Conservation (phyloP, 2,888 invertebrate species). For the Drosophila stalkeri region DNA sequence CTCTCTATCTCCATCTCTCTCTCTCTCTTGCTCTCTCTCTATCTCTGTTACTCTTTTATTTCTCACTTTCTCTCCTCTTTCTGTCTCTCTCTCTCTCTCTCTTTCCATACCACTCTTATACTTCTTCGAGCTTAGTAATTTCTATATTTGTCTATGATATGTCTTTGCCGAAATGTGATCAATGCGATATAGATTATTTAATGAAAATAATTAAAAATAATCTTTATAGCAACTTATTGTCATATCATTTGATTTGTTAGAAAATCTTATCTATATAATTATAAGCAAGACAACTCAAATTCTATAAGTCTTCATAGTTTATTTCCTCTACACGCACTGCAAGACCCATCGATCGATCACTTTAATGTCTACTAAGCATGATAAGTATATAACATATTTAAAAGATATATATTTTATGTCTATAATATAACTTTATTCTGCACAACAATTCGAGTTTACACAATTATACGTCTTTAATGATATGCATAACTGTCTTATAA, state of each 20-base stretch:
- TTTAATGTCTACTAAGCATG: not conserved
- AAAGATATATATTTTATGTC: not conserved
- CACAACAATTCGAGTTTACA: not conserved
- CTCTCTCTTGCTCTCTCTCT: no score
- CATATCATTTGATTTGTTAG: not conserved
- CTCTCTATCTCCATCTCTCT: no score
- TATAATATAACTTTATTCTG: not conserved
- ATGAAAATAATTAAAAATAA: constrained; percentile 7
- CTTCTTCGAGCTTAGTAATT: not conserved
- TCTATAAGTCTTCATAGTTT: not conserved
- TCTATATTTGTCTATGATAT: not conserved
- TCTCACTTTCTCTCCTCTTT: no score
- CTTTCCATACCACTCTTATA: not conserved
- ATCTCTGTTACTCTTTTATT: no score
- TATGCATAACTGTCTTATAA: constrained; percentile 1
- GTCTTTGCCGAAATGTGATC: not conserved
- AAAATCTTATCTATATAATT: no score
- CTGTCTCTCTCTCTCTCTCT: no score
- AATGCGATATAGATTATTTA: not conserved
- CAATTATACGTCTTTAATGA: not conserved
- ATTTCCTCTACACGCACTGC: not conserved
- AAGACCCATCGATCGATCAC: not conserved
- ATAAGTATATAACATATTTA: not conserved
- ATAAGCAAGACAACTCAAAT: not conserved
- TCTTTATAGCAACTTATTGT: not conserved